Evolutionary conservation across 2,113 vertebrate species (phyloP), one percentile per base, ranked within the genome.

Genomic region (Pachycephala philippinensis): DNA sequence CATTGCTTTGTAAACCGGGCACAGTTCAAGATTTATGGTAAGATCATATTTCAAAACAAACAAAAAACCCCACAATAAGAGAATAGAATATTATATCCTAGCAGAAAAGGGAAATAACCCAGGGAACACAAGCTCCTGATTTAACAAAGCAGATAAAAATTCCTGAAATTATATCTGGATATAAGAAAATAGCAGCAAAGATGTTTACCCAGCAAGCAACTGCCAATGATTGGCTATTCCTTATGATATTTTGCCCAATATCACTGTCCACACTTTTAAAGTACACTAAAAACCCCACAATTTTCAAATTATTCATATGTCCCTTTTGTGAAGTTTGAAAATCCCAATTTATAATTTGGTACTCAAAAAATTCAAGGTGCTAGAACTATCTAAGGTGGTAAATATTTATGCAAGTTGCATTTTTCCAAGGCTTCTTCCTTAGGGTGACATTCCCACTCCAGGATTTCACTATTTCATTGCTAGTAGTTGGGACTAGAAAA

Each of bases 31-130:
- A 84, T 86, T 77, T 50, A 88, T 31, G 28, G n/a, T 11, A 75
- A 90, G 80, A 86, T 90, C n/a, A 12, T 31, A 33, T 96, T 93
- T 94, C 88, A 86, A 87, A 93, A 74, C 39, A 93, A 82, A 11
- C 76, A 77, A 63, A 66, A 75, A 78, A 0, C 0, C 3, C 30
- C 52, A 68, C 22, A 75, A 10, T 27, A 40, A 81, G 15, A 79
- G 35, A 72, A 45, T 2, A 22, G 56, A 76, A 27, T 70, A 84
- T 47, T 81, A 44, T 18, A 57, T 57, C 4, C 8, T 69, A 63
- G 15, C 89, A 4, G 11, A 61, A 95, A 84, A 63, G 5, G 14
- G 13, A 72, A 94, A 90, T 70, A 86, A 56, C 4, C 10, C 63
- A 31, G 15, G 17, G 35, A 80, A 60, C 26, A 59, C 10, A 50